Base-by-base conservation (phyloP, 2,797 vertebrate species). In the Ambastaia sidthimunki region DNA sequence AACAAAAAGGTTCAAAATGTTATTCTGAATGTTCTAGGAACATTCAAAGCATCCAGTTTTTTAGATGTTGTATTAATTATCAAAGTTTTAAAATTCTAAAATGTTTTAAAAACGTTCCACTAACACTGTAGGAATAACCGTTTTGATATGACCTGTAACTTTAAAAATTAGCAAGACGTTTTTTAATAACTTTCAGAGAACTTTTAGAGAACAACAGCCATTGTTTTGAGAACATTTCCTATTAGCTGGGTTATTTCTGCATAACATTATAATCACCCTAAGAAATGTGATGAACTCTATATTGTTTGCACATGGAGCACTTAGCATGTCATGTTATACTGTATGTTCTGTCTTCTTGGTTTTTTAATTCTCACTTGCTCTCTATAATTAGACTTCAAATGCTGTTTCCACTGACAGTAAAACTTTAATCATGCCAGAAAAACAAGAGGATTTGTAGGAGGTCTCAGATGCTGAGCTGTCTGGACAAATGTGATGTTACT, bases 331-430 rank as follows among this genome's bases (percentile, higher is more conserved):
- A 15, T 19, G 74, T 47, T 68, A 28, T 16, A 68, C 31, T 31
- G 31, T 31, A 31, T 68, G n/a, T 1, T 7, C 23, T 19, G 13
- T 69, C 4, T 69, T 69, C 31, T 13, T 12, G 66, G 37, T 37
- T 23, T n/a, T 74, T 48, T 18, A 57, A 44, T 75, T 55, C 31
- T 44, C 31, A 41, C 4, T 48, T 77, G 21, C 23, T 31, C 19
- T 69, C 50, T 76, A 44, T 57, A 67, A 68, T 68, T 57, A 69
- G 21, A 54, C 18, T 15, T 68, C 31, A 68, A 41, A 37, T 9
- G 10, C 31, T 54, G 63, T 13, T 76, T 15, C 5, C 28, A 21
- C 9, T 52, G 50, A n/a, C 50, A 7, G 3, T 16, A 18, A 31
- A 31, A 31, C 16, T 52, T 4, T 5, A 52, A 52, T 52, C 18